Percentiles rank a stretch among this genome's conserved stretches.
These are phyloP conservation scores for Eudasyphora cyanicolor DNA, from an alignment of 2,888 invertebrate species.

Conservation along the genomic window DNA sequence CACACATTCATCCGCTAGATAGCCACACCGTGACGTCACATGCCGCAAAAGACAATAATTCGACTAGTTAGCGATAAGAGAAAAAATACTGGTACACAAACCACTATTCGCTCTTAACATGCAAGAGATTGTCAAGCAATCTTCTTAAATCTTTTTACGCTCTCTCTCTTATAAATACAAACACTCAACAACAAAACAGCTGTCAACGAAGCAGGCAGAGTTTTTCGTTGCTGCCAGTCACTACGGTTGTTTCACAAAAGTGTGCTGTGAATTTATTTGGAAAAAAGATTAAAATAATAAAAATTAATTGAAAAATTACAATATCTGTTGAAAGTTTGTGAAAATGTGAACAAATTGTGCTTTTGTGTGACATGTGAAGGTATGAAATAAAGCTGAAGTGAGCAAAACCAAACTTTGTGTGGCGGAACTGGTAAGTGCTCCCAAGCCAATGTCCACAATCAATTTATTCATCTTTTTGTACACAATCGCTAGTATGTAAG, in stretches of 20 bases:
- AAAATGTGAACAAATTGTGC: background rate
- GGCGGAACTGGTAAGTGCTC: background rate
- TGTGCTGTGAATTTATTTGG: constrained; percentile 52
- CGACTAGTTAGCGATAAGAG: background rate
- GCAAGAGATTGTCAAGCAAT: background rate
- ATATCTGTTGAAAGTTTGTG: background rate
- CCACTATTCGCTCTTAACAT: constrained; percentile 49
- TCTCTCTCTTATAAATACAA: constrained; percentile 1
- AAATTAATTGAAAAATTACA: background rate
- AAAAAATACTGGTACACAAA: background rate
- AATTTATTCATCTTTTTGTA: too few species aligned
- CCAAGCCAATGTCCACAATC: background rate
- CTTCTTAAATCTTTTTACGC: background rate
- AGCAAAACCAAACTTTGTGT: background rate
- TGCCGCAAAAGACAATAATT: background rate
- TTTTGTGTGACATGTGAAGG: too few species aligned
- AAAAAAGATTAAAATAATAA: background rate
- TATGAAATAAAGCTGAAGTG: background rate
- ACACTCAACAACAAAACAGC: constrained; percentile 33
- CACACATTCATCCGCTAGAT: background rate
- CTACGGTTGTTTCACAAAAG: constrained; percentile 66
- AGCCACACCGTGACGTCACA: constrained; percentile 28
- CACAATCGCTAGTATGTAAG: too few species aligned
- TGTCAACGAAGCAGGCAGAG: constrained; percentile 47
- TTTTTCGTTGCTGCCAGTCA: constrained; percentile 24